These are phyloP conservation scores for Mycteria americana DNA, from an alignment of 2,797 vertebrate genomes.

Conservation along the genomic window DNA sequence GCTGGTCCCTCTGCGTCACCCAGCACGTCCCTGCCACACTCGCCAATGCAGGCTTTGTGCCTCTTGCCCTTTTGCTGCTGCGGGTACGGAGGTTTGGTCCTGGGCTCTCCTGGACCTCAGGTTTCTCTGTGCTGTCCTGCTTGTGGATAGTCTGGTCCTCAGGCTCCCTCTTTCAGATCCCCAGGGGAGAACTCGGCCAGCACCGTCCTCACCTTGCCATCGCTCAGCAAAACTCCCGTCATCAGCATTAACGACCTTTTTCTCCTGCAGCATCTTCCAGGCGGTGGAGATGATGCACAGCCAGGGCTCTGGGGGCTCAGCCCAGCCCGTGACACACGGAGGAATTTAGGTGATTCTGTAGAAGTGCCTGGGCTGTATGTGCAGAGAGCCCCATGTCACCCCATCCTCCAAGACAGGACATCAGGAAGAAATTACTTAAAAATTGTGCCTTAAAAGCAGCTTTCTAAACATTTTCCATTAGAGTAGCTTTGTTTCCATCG, in stretches of 20 bases:
- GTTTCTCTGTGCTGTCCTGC: neutral
- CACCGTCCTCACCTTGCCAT: neutral
- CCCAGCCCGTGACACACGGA: no score
- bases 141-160: neutral
- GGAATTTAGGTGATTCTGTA: neutral
- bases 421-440: neutral
- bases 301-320: neutral
- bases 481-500: neutral
- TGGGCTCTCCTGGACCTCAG: neutral
- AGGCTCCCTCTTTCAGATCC: neutral
- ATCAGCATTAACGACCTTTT: neutral
- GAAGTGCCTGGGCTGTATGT: neutral
- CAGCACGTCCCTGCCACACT: accelerated
- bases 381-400: neutral
- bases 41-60: neutral
- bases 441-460: neutral
- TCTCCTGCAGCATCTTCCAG: neutral
- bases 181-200: neutral
- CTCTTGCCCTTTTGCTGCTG: neutral
- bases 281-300: neutral
- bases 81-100: neutral
- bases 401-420: neutral
- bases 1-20: neutral
- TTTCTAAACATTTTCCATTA: neutral
- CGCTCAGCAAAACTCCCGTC: neutral